Evolutionary conservation across 2,888 invertebrate genomes (phyloP), one percentile per base, ranked within the genome.

Genomic region (Octonoba sinensis): DNA sequence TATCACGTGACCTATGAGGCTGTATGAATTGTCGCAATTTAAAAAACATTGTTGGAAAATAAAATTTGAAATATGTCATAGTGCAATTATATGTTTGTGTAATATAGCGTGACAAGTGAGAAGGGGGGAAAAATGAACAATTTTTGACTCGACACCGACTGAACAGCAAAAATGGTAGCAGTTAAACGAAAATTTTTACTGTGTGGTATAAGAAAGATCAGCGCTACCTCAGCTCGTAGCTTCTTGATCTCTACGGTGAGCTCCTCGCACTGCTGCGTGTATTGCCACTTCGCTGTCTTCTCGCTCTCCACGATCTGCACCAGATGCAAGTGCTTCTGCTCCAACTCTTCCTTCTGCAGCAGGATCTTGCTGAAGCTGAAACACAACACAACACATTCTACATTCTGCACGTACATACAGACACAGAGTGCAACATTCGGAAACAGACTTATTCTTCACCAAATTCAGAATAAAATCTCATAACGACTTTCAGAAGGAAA

Each of bases 261-360:
- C 86, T 96, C 96, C 86, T 96, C 96, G 86, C 96, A 96, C 88
- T 96, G 95, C 88, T 95, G 95, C 0, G 95, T 94, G 89, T 96
- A 96, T 89, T 96, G 95, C 94, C 95, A 96, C 87, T 96, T 95
- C 0, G 96, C 95, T 1, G 96, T 96, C 87, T 95, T 92, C 89
- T 96, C 96, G 85, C 95, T 95, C 89, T 96, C 96, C 72, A 96
- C 93, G 82, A 96, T 95, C 85, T 90, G 90, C 83, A 96, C 91
- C 66, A 96, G 90, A 88, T 96, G 96, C 64, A 96, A 90, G 89
- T 96, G 95, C 89, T 96, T 96, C 89, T 96, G 96, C 87, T 96
- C 96, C 86, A 96, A 88, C 89, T 96, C 95, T 87, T 96, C 96
- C 88, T 96, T 96, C 89, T 95, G 95, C 70, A 95, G 92, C 47